Evolutionary conservation across 37 sponge, comb jelly and placozoan species (phyloP), one percentile per base, ranked within the genome.

Genomic region (Bolinopsis microptera): DNA sequence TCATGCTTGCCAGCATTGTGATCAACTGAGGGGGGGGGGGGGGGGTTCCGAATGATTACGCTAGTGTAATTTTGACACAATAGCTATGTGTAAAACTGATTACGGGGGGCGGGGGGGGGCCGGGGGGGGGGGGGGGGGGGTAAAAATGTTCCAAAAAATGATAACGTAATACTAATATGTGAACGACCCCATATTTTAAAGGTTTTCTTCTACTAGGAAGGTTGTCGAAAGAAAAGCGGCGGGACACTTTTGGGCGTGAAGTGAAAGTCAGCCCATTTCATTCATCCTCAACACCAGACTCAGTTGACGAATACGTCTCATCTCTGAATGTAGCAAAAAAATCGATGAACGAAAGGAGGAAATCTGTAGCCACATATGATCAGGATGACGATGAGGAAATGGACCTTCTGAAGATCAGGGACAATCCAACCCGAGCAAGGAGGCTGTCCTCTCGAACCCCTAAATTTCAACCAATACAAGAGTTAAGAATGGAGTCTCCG

Each of bases 171-270:
- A n/a, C n/a, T n/a, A n/a, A n/a, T n/a, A n/a, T n/a, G n/a, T n/a
- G n/a, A n/a, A n/a, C n/a, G n/a, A n/a, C n/a, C n/a, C n/a, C n/a
- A n/a, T n/a, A n/a, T n/a, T n/a, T n/a, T n/a, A n/a, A n/a, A n/a
- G n/a, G n/a, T n/a, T n/a, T n/a, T 32, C 21, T 32, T 33, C 33
- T 77, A 34, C 1, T 32, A 77, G 80, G 80, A 32, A 77, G 33
- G 35, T 36, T 32, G 34, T 77, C 80, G 36, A 13, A 35, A 16
- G 80, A 77, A 35, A 16, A 28, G 35, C 80, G 80, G 2, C 80
- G 80, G 3, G 80, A 77, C 80, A 77, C 80, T 22, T 32, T 77
- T 1, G 80, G 80, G 18, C 35, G 80, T 3, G 80, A 77, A 77
- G 80, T 77, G 35, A 32, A 32, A 16, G 80, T 77, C 21, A 9